Evolutionary conservation across 2,888 invertebrate genomes (phyloP), one percentile per base, ranked within the genome.

Genomic region (Lasioglossum morio): DNA sequence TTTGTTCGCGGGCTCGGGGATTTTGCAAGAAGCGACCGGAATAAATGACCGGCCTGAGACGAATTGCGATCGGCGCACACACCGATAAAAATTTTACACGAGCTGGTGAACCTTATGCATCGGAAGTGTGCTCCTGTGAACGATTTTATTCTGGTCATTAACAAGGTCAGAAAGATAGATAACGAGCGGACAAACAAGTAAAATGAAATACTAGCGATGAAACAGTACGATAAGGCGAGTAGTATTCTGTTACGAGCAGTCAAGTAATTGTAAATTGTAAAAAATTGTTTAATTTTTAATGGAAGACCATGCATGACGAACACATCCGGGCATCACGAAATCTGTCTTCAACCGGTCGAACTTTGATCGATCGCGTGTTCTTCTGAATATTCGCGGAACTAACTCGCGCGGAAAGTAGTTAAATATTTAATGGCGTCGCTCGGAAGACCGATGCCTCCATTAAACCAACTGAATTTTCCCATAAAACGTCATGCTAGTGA

Each of bases 11-110:
- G 48, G 60, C 23, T 23, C 75, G 69, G 70, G 75, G 66, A 77
- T 84, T 87, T 80, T 78, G 77, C 66, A 73, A 76, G 82, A 83
- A 77, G 69, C 84, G 82, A 85, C 46, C 70, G 85, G 83, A 90
- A 90, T 90, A 90, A 90, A 87, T 77, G 80, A 77, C 84, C 63
- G 16, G 37, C 19, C 60, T 12, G 37, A 27, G 27, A 34, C 40
- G 37, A 74, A 46, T 37, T 10, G 27, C 27, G 27, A 53, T 2
- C n/a, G 57, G 27, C 27, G 2, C 66, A 19, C 19, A 66, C 19
- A 19, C 34, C 3, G 2, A 7, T 1, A 16, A 7, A 5, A 1
- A 66, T 1, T 19, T 34, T 8, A 7, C 19, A 19, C 48, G 48
- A 19, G 48, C 8, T 48, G 23, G 5, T 23, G 23, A 48, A 23